These are phyloP conservation scores for Pempheris klunzingeri DNA, from an alignment of 2,797 vertebrate species.

Conservation along the genomic window DNA sequence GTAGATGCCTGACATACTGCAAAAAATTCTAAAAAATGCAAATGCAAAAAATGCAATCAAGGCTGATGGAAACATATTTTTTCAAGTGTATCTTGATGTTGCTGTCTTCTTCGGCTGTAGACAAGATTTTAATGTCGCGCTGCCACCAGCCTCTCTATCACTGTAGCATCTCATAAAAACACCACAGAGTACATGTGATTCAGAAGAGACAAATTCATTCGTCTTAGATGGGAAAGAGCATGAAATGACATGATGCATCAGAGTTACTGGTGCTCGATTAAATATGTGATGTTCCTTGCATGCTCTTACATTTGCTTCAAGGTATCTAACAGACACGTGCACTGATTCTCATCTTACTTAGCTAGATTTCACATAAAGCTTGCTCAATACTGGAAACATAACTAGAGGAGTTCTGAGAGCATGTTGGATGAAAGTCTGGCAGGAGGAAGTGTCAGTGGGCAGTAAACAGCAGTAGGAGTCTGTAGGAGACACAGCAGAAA, in stretches of 20 bases:
- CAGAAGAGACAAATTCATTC: not conserved
- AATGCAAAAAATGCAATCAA: not conserved
- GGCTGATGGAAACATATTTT: not conserved
- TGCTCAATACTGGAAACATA: not conserved
- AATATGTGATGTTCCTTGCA: not conserved
- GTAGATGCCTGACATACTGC: no score
- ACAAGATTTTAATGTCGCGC: not conserved
- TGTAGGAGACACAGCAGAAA: constrained; percentile 63
- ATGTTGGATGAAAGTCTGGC: constrained; percentile 9
- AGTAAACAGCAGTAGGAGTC: constrained; percentile 23
- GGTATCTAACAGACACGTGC: not conserved
- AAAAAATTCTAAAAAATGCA: no score
- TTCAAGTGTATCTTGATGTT: not conserved
- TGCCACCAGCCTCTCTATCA: not conserved
- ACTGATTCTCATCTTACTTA: not conserved
- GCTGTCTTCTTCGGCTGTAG: not conserved
- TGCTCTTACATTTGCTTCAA: not conserved
- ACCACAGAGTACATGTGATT: not conserved
- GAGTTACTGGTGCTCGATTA: not conserved
- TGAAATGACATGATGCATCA: not conserved
- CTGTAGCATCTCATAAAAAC: not conserved
- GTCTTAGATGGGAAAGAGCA: not conserved
- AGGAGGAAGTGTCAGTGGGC: constrained; percentile 15
- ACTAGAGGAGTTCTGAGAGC: not conserved
- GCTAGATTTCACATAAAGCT: not conserved